Percentiles rank a stretch among this genome's conserved stretches.
phyloP scores from a whole-genome alignment of 2,113 vertebrate species.

The Marcusenius ussheri region DNA sequence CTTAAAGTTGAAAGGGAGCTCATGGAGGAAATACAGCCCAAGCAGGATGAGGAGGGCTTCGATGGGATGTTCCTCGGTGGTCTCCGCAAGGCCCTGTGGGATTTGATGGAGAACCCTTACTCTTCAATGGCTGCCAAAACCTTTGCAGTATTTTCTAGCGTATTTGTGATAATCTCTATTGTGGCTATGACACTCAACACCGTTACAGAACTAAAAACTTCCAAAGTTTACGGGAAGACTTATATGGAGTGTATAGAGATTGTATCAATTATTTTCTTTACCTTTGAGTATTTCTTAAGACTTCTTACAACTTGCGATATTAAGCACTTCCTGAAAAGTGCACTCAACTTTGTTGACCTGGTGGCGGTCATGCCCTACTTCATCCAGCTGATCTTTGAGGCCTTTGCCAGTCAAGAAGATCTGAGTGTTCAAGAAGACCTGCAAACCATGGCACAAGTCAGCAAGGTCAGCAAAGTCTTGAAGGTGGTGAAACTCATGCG shows the following conservation, averaged over 20 bases:
- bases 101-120: conserved; percentile 80
- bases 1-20: conserved; percentile 78
- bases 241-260: conserved; percentile 77
- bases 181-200: conserved; percentile 83
- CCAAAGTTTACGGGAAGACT: conserved; percentile 59
- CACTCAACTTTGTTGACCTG: conserved; percentile 76
- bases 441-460: conserved; percentile 73
- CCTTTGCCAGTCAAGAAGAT: conserved; percentile 55
- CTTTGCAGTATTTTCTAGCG: conserved; percentile 75
- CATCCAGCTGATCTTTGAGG: conserved; percentile 73
- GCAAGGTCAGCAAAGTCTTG: conserved; percentile 82
- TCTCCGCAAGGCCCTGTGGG: conserved; percentile 67
- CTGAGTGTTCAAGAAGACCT: conserved; percentile 66
- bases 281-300: conserved; percentile 72
- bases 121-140: conserved; percentile 76
- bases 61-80: conserved; percentile 64
- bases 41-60: conserved; percentile 57
- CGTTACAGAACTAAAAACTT: conserved; percentile 69
- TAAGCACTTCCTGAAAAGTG: conserved; percentile 70
- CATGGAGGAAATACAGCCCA: conserved; percentile 70
- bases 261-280: conserved; percentile 76
- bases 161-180: conserved; percentile 81
- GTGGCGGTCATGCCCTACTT: conserved; percentile 86
- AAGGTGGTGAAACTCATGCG: conserved; percentile 83
- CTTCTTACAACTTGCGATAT: conserved; percentile 70